Evolutionary conservation across 2,888 invertebrate genomes (phyloP), one percentile per base, ranked within the genome.

Genomic region (Ectemnius cavifrons): DNA sequence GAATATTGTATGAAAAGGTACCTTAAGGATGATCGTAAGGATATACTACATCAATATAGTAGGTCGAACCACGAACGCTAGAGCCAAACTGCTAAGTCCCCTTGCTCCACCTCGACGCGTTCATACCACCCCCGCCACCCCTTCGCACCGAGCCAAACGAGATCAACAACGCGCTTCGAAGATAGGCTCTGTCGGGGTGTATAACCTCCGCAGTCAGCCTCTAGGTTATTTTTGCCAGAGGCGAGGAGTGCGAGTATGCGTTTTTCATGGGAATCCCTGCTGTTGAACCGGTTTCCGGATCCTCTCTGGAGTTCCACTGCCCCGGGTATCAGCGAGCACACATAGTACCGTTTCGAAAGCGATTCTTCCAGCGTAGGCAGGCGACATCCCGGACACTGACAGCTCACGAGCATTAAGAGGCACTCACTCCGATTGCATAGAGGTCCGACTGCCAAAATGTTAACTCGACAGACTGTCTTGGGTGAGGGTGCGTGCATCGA

Each of bases 381-480:
- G 14, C 49, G 49, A 49, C 52, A 13, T 52, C 14, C 16, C 16
- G 6, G 52, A 52, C 16, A 16, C 52, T 52, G 52, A 16, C 14
- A 52, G 52, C 16, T 52, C 52, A 4, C n/a, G 4, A 52, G 2
- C 1, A 14, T 14, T 52, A 0, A n/a, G 16, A 37, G 28, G 28
- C n/a, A n/a, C 28, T 37, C 28, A 37, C 2, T 4, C 5, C 2
- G 28, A 4, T 37, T 4, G 49, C 14, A 13, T 49, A 14, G 14
- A 11, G 1, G 52, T n/a, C 13, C 5, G 52, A 16, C 37, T 37
- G 37, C 1, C 37, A 82, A 61, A 18, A 85, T 84, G 84, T 79
- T 84, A 52, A 81, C 85, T 5, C 76, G 78, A 62, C 84, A 82
- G 11, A 67, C 56, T 16, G 49, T 72, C 37, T 57, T 75, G 58